Evolutionary conservation across 2,888 invertebrate genomes (phyloP).

Genomic region (Euclidia mi): DNA sequence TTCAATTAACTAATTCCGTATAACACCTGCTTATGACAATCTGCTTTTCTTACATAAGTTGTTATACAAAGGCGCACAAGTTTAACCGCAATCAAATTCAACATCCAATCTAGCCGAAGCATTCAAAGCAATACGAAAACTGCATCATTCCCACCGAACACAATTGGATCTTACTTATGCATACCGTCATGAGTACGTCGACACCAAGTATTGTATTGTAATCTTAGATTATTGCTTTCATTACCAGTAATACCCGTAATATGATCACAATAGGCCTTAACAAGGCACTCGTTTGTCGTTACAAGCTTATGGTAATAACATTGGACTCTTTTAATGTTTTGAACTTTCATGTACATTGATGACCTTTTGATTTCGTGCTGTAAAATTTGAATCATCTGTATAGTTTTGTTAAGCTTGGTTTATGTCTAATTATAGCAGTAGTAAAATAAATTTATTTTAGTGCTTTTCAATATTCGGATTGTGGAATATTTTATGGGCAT

Average conservation of each 20-base stretch:
- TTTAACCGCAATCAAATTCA: constrained; percentile 3
- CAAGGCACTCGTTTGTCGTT: constrained; percentile 45
- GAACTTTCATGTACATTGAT: constrained; percentile 13
- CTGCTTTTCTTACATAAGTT: too few species aligned
- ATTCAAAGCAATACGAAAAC: constrained; percentile 9
- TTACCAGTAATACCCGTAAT: constrained; percentile 50
- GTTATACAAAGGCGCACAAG: neutral
- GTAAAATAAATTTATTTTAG: constrained; percentile 1
- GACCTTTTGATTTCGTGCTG: constrained; percentile 29
- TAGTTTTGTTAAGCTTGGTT: constrained; percentile 4
- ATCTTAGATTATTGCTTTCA: constrained; percentile 60
- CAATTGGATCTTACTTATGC: constrained; percentile 36
- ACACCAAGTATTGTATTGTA: constrained; percentile 64
- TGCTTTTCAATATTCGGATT: neutral
- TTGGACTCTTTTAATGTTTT: constrained; percentile 30
- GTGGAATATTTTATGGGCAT: neutral
- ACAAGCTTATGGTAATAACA: constrained; percentile 46
- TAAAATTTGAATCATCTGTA: constrained; percentile 10
- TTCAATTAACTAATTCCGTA: too few species aligned
- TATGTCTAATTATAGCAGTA: constrained; percentile 1
- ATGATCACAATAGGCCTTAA: constrained; percentile 57
- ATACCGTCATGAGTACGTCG: constrained; percentile 41
- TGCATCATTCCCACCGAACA: constrained; percentile 22
- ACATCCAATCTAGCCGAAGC: constrained; percentile 8
- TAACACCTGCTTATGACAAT: too few species aligned